phyloP scores from a whole-genome alignment of 53 echinoderm and acorn worm species.

The Holothuria leucospilota region DNA sequence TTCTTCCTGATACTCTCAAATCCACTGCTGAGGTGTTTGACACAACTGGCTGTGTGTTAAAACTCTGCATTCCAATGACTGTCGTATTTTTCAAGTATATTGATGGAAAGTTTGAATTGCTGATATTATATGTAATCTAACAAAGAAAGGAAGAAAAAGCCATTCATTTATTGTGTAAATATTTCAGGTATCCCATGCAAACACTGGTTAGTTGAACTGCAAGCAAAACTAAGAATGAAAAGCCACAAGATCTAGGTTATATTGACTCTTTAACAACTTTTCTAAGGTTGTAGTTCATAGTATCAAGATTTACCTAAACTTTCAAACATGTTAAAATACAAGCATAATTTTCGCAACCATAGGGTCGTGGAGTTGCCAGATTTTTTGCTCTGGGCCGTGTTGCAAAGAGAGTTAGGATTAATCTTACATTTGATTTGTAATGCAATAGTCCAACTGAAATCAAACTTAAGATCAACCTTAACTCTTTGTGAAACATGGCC shows the following conservation, averaged over 20 bases:
- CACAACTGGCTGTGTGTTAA: slow-evolving; percentile 15
- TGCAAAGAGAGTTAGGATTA: no score
- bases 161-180: neutral
- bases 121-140: slow-evolving; percentile 38
- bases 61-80: slow-evolving; percentile 37
- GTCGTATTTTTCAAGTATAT: slow-evolving; percentile 37
- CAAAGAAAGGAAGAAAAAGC: neutral
- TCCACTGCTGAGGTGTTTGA: slow-evolving; percentile 12
- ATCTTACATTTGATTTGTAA: no score
- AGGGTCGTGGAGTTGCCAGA: no score
- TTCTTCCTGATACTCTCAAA: slow-evolving; percentile 8
- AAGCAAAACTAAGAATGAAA: neutral
- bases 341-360: no score
- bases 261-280: no score
- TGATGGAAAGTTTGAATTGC: slow-evolving; percentile 41
- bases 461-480: no score
- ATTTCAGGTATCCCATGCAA: neutral
- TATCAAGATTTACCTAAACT: no score
- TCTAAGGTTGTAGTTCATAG: no score
- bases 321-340: no score
- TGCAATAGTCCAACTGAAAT: no score
- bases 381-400: no score
- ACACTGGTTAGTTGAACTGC: neutral
- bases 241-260: neutral
- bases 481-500: no score